Conservation (phyloP, 2,113 vertebrate species). For the Synodontis membranacea region DNA sequence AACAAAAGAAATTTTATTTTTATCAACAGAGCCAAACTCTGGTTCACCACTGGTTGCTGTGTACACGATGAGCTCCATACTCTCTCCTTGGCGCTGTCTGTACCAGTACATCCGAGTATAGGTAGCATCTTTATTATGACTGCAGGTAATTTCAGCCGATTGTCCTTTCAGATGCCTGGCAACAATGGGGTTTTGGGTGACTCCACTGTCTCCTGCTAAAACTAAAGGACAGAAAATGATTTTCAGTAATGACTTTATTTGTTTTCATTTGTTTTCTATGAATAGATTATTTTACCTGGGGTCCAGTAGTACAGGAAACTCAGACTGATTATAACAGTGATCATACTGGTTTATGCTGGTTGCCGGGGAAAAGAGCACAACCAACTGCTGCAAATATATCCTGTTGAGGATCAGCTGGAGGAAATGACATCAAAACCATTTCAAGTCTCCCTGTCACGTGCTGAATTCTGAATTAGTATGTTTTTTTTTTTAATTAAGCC, state of each 20-base stretch:
- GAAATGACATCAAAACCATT: conserved; percentile 5
- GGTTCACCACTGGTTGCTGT: background rate
- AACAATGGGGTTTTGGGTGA: conserved; percentile 47
- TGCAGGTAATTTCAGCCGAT: conserved; percentile 34
- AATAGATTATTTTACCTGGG: background rate
- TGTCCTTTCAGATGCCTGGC: conserved; percentile 7
- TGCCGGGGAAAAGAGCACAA: background rate
- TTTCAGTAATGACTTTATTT: background rate
- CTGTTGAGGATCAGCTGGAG: background rate
- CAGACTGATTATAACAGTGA: background rate
- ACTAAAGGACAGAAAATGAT: background rate
- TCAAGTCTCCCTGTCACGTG: background rate
- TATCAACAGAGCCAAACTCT: conserved; percentile 3
- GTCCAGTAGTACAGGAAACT: conserved; percentile 6
- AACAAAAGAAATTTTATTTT: background rate
- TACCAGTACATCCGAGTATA: conserved; percentile 46
- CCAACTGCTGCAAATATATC: background rate
- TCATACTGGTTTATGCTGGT: background rate
- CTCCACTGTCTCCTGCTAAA: conserved; percentile 37
- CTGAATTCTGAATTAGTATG: background rate
- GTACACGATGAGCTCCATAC: conserved; percentile 26
- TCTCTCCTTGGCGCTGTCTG: conserved; percentile 13
- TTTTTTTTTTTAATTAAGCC: background rate
- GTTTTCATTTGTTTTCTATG: background rate
- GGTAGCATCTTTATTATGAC: background rate